Evolutionary conservation across 2,888 invertebrate genomes (phyloP).

Genomic region (Strigamia crassipes): DNA sequence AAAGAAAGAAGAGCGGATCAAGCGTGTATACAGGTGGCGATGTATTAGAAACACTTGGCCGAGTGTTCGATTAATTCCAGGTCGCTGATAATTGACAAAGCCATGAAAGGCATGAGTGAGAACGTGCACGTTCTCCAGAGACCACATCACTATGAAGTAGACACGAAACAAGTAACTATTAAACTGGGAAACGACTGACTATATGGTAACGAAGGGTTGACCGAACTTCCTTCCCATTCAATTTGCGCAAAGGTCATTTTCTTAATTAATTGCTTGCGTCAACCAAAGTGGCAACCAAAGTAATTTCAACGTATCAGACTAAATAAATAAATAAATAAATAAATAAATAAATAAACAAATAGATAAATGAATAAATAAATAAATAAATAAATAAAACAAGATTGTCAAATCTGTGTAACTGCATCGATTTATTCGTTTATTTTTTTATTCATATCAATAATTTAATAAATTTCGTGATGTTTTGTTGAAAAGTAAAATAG

Average conservation of each 20-base stretch:
- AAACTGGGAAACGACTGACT: not conserved
- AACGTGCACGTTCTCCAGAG: not conserved
- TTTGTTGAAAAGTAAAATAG: not conserved
- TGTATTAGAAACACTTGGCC: constrained; percentile 16
- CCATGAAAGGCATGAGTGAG: constrained; percentile 3
- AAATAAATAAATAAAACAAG: not conserved
- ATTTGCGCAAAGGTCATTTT: not conserved
- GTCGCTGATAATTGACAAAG: constrained; percentile 37
- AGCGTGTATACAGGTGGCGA: constrained; percentile 19
- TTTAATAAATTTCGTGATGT: not conserved
- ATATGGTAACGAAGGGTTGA: constrained; percentile 1
- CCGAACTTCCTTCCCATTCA: not conserved
- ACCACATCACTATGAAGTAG: not conserved
- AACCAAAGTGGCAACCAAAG: not conserved
- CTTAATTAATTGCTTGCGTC: constrained; percentile 6
- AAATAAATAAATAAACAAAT: too few relatives aligned
- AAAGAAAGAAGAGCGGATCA: not conserved
- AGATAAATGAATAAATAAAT: not conserved
- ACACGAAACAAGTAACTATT: not conserved
- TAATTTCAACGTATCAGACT: not conserved
- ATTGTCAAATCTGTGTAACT: not conserved
- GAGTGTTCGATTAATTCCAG: constrained; percentile 28
- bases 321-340: not conserved
- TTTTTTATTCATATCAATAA: not conserved
- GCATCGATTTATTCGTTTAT: not conserved